Evolutionary conservation across 2,797 vertebrate species (phyloP), one percentile per base, ranked within the genome.

Genomic region (Chanos chanos): DNA sequence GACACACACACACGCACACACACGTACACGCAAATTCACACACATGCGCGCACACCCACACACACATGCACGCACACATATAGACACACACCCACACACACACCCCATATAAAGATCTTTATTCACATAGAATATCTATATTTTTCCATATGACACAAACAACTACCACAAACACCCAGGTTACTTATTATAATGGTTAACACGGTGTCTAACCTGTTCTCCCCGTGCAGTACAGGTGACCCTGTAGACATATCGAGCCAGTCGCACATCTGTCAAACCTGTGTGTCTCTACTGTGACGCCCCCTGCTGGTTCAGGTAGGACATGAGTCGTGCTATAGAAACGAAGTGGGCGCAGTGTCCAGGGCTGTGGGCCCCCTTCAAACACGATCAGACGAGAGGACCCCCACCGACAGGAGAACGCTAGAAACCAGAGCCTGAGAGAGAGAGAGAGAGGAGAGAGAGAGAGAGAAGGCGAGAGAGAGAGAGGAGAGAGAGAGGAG

Each of bases 301-400:
- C 71, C 50, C 55, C 10, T 7, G 80, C 73, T 7, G 66, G 13
- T 7, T 55, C 66, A 2, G 45, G 39, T 51, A 41, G 7, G 36
- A 82, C 18, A n/a, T 78, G n/a, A n/a, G n/a, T n/a, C n/a, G n/a
- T 73, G 55, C 77, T 27, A 61, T 83, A 86, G 77, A 89, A 89
- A 15, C 70, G 68, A 3, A 75, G 73, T 0, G 77, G 83, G 19
- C 77, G 84, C 61, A 79, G 53, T 57, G 82, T 24, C 85, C 80
- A 87, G 0, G 72, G 78, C 15, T 64, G 59, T 1, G 83, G 82
- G 4, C 83, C 79, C 4, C 77, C 80, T 53, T 87, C 75, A 52
- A 86, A 82, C 5, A 83, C 48, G 69, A 78, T 70, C 21, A 86
- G 75, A 44, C 64, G 79, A 30, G 63, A 70, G 21, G 37, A 75